Evolutionary conservation across 2,797 vertebrate species (phyloP), one percentile per base, ranked within the genome.

Genomic region (Phoeniculus purpureus): DNA sequence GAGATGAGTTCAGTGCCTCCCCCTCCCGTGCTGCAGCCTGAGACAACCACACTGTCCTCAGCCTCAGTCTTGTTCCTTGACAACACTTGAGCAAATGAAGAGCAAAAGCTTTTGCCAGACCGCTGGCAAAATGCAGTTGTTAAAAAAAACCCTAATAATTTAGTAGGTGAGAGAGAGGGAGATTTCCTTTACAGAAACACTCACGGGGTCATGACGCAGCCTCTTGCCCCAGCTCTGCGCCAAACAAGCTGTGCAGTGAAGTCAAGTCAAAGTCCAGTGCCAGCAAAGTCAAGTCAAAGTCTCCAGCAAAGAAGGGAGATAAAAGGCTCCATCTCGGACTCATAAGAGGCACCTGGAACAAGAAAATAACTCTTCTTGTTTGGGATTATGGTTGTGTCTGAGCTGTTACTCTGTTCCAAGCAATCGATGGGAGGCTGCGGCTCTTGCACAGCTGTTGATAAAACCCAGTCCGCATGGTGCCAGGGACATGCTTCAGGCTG

Each of bases 91-190:
- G 32, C 9, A 8, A 54, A 27, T 2, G 1, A 58, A 88, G 79
- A 84, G 25, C 52, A 72, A 82, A 89, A 77, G 37, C n/a, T 37
- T 37, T 12, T 37, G 37, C 37, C 37, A 82, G 27, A 61, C 7
- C 15, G 6, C 20, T 25, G 59, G 23, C 15, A 87, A 91, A 87
- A 67, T 1, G 2, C 52, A 40, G 17, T 3, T n/a, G 26, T 26
- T 43, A 1, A 21, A 54, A 50, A 50, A 17, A n/a, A 27, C 22
- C 23, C 13, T 12, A 58, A 14, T 15, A 20, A 60, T 74, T 7
- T 12, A 47, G 45, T 67, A 90, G 62, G 74, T 72, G 31, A 13
- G 79, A 71, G 31, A 89, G 86, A 92, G 93, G 50, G 60, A 71
- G 81, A 64, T 70, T 89, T 70, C 31, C 52, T 71, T 34, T 61